Base-by-base conservation (phyloP, 92 coral and sea anemone species). In the Meandrina meandrites region DNA sequence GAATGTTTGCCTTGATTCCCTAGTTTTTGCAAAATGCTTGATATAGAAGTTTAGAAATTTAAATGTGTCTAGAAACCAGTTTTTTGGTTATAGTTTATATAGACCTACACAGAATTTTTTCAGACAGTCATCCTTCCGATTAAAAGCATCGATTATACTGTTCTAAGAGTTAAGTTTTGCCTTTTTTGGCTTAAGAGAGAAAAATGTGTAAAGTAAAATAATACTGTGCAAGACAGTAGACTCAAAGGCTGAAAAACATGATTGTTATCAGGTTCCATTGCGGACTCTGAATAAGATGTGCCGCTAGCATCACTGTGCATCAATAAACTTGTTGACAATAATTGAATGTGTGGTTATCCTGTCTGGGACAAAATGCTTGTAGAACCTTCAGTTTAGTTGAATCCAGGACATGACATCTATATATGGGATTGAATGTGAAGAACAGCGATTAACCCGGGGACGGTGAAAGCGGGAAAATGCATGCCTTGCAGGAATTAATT, bases 381-480 rank as follows among this genome's bases (percentile, higher is more conserved):
- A 67, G 72, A 67, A 67, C 72, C 34, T 67, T 27, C 37, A 67
- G 72, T 22, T 12, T 8, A 67, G 35, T 24, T 6, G 35, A 67
- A 35, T 67, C 72, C 34, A 67, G 72, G 72, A 67, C 1, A 1
- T 64, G 72, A 67, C 1, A 9, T 64, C 70, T n/a, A n/a, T n/a
- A n/a, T 30, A 64, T 64, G 21, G 70, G 70, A 64, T 17, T 12
- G 70, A 64, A 64, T 64, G 21, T 64, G 70, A 64, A 64, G 31
- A 64, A 64, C 70, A 64, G 70, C 32, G 42, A 76, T 76, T 47
- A 47, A 76, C 80, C 80, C 37, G 48, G 80, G 11, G 80, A 34
- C 64, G 64, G 80, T 76, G 36, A 76, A 76, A 64, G 80, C 80
- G 66, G 34, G 64, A 50, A 76, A 76, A 76, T 76, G 80, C 64